Evolutionary conservation across 2,797 vertebrate species (phyloP).

Genomic region (Kryptolebias ocellatus): DNA sequence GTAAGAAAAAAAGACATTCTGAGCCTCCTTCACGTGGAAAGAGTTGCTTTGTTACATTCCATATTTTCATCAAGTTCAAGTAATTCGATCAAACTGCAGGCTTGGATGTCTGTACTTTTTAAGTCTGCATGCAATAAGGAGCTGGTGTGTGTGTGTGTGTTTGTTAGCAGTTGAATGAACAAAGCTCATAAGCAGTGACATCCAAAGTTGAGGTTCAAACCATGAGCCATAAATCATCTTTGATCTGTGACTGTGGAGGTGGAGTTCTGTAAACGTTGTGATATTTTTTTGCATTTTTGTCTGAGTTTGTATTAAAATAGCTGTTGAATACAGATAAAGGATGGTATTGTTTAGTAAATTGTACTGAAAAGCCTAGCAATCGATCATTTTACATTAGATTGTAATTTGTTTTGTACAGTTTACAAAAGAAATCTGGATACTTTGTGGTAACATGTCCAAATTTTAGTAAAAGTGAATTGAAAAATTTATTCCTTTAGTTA

Average conservation of each 20-base stretch:
- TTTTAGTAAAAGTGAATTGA: slow-evolving; percentile 53
- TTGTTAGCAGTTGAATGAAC: slow-evolving; percentile 64
- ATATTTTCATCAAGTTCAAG: slow-evolving; percentile 65
- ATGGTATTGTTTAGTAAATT: slow-evolving; percentile 61
- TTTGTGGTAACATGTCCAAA: slow-evolving; percentile 27
- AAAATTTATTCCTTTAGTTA: slow-evolving; percentile 45
- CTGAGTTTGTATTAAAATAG: slow-evolving; percentile 74
- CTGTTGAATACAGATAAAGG: slow-evolving; percentile 69
- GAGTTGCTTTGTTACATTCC: slow-evolving; percentile 74
- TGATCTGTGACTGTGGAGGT: slow-evolving; percentile 47
- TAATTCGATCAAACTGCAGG: slow-evolving; percentile 62
- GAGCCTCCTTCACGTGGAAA: slow-evolving; percentile 37
- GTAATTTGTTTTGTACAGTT: slow-evolving; percentile 50
- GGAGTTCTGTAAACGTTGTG: slow-evolving; percentile 70
- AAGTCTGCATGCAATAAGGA: slow-evolving; percentile 73
- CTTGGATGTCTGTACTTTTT: slow-evolving; percentile 55
- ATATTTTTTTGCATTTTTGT: slow-evolving; percentile 73
- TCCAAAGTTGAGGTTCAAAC: slow-evolving; percentile 65
- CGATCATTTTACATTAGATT: slow-evolving; percentile 33
- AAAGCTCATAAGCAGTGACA: slow-evolving; percentile 69
- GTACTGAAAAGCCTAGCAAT: slow-evolving; percentile 31
- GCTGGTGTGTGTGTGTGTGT: slow-evolving; percentile 63
- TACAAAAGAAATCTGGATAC: slow-evolving; percentile 44
- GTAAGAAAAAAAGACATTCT: slow-evolving; percentile 55
- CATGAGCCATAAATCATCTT: slow-evolving; percentile 62